Percentiles rank a stretch among this genome's conserved stretches.
Conservation (phyloP, 2,113 vertebrate species). For the Rhinoptilus africanus region DNA sequence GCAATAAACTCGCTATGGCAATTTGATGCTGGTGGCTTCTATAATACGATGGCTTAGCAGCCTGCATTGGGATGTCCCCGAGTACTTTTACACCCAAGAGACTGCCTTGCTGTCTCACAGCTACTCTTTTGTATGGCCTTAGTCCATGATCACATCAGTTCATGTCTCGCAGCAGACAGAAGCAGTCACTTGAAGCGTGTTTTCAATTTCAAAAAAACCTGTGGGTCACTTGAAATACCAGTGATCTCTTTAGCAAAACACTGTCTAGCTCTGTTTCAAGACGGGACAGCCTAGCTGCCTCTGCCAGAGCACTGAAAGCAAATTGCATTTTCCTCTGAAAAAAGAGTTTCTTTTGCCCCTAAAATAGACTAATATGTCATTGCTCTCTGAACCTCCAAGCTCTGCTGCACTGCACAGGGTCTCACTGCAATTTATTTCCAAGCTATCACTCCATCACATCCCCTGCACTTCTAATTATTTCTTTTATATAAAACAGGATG, state of each 20-base stretch:
- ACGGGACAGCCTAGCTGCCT: not conserved
- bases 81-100: not conserved
- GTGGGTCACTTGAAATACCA: not conserved
- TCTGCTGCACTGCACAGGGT: constrained; percentile 11
- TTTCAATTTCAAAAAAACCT: not conserved
- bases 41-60: not conserved
- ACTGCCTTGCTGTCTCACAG: not conserved
- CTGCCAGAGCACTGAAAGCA: not conserved
- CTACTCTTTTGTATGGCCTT: not conserved
- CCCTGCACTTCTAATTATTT: constrained; percentile 70
- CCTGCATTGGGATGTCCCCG: not conserved
- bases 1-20: not conserved
- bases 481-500: constrained; percentile 51
- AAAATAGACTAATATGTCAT: not conserved
- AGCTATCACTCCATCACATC: constrained; percentile 55
- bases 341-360: not conserved
- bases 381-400: constrained; percentile 33
- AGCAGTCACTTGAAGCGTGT: not conserved
- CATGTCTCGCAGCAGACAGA: not conserved
- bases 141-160: not conserved
- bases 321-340: not conserved
- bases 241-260: not conserved
- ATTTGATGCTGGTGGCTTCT: not conserved
- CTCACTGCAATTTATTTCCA: constrained; percentile 62
- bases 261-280: not conserved